Evolutionary conservation across 1,140 invertebrate species (phyloP), one percentile per base, ranked within the genome.

Genomic region (Harlomillsia oculata): DNA sequence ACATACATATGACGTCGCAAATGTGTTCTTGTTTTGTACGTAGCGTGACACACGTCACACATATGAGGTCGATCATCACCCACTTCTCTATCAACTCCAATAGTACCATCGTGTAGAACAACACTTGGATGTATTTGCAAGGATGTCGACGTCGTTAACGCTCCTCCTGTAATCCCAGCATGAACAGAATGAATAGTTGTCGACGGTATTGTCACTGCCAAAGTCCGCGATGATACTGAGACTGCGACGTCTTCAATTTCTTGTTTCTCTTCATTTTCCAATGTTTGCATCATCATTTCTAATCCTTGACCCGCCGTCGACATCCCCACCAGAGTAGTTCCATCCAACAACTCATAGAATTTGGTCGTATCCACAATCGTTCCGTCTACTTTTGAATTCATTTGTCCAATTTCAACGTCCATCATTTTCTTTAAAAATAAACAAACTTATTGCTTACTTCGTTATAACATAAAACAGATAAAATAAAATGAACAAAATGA

Each of bases 11-110:
- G 64, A 2, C 64, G 36, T 21, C 57, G 26, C 23, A 65, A 55
- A 51, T 65, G 64, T 8, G 64, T 65, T 29, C 54, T 45, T 5
- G 64, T 65, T 36, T 65, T 65, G 39, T 65, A 65, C 6, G 56
- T 51, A 9, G 64, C 60, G 14, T 52, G 29, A 44, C 64, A 65
- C 11, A 62, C 41, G 46, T 63, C 45, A 23, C 56, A 59, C 49
- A 53, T 46, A 26, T 51, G 39, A 34, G 56, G 56, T 37, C 56
- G 26, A 8, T 53, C 56, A 11, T 41, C 28, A 4, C 30, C 41
- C 13, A 21, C 39, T n/a, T 45, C 43, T 11, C 48, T 50, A 34
- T 23, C 23, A 26, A 51, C 14, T 16, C 34, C 56, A 28, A 44
- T 28, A 41, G n/a, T n/a, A n/a, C n/a, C n/a, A n/a, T 52, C 53